Evolutionary conservation across 2,797 vertebrate genomes (phyloP).

Genomic region (Ptychadena robeensis): DNA sequence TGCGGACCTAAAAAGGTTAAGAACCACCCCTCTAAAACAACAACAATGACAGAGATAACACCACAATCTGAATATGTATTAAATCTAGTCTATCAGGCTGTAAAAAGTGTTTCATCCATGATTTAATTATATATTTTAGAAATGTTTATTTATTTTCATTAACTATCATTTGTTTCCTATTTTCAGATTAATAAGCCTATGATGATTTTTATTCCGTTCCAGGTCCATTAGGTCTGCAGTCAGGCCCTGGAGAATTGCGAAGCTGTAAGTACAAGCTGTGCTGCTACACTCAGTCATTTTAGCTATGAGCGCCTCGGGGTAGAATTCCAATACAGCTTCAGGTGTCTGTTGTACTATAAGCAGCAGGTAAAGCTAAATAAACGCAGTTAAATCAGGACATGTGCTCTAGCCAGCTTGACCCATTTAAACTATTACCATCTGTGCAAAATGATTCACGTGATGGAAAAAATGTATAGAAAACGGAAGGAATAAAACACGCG

Average conservation of each 20-base stretch:
- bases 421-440: neutral
- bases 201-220: slow-evolving; percentile 13
- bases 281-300: slow-evolving; percentile 4
- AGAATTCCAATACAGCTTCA: slow-evolving; percentile 12
- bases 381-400: slow-evolving; percentile 4
- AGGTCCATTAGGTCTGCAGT: neutral
- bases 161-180: neutral
- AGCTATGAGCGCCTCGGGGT: neutral
- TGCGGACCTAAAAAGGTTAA: too few relatives aligned
- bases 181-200: neutral
- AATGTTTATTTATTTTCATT: slow-evolving; percentile 1
- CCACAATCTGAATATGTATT: neutral
- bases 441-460: neutral
- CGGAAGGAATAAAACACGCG: neutral
- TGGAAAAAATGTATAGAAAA: neutral
- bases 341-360: neutral
- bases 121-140: neutral
- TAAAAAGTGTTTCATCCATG: neutral
- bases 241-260: neutral
- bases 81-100: neutral
- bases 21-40: too few relatives aligned
- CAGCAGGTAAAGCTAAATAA: neutral
- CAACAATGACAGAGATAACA: too few relatives aligned
- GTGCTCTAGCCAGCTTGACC: neutral
- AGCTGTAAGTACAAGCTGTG: neutral